Evolutionary conservation across 2,888 invertebrate genomes (phyloP), one percentile per base, ranked within the genome.

Genomic region (Polia nebulosa): DNA sequence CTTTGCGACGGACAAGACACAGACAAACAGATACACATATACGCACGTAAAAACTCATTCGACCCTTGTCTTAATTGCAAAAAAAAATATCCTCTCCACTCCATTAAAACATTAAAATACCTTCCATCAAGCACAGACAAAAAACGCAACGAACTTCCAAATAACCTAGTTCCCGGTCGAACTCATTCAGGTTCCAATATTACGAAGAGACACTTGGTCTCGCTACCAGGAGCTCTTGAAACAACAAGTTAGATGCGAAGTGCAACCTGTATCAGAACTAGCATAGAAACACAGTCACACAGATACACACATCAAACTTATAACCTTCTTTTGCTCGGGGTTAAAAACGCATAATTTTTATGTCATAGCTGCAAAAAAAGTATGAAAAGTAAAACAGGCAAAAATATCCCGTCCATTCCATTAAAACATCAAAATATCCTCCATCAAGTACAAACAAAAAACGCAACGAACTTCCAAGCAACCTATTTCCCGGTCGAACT

Each of bases 141-240:
- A 58, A 47, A 39, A 9, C 20, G 15, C 11, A 20, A 29, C 11
- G 2, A 57, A 55, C 20, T 34, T 55, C 20, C 20, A 39, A 44
- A n/a, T n/a, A 45, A 45, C 57, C 73, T 41, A 56, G 51, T 63
- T 67, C 20, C 11, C 57, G 0, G 25, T 20, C 29, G 55, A 80
- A 60, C 80, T 69, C 57, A 34, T 79, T 49, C 47, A 51, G 36
- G 63, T 76, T 75, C 25, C 49, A 63, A 63, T 52, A 52, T 56
- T 41, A 72, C 29, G n/a, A 27, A 29, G 36, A 20, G 32, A 57
- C 80, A 80, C 76, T 76, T 76, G 9, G 36, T 74, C 61, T 9
- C 2, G n/a, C 8, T 57, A 60, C 80, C 13, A 75, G 39, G 56
- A 41, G 9, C 60, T 63, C 69, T 69, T 75, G 76, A 79, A 70